Percentiles rank a stretch among this genome's conserved stretches.
Evolutionary conservation across 1,140 invertebrate genomes (phyloP).

Genomic region (Drosophila arizonae): DNA sequence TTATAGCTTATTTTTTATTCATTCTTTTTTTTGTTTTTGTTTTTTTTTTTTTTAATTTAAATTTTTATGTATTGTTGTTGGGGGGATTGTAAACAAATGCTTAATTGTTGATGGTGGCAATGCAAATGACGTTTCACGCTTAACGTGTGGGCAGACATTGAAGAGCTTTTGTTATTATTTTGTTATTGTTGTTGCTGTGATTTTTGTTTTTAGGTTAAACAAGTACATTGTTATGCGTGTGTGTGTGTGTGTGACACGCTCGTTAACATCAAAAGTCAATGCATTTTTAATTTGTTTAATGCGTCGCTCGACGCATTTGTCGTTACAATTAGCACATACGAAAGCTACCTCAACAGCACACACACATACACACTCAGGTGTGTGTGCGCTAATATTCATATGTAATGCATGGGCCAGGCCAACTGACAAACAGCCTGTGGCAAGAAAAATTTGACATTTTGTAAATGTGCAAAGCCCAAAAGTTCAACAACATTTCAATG

Average conservation of each 20-base stretch:
- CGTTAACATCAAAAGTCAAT: slow-evolving; percentile 75
- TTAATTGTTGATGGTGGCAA: slow-evolving; percentile 65
- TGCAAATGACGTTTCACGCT: slow-evolving; percentile 61
- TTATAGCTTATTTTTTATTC: slow-evolving; percentile 31
- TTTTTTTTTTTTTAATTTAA: slow-evolving; percentile 35
- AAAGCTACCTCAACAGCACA: slow-evolving; percentile 7
- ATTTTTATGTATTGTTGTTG: not conserved
- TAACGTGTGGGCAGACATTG: slow-evolving; percentile 61
- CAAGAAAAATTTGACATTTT: slow-evolving; percentile 55
- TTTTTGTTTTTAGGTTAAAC: slow-evolving; percentile 70
- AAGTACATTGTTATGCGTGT: slow-evolving; percentile 45
- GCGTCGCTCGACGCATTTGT: slow-evolving; percentile 58
- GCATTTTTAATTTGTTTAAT: slow-evolving; percentile 78
- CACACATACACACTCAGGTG: not conserved
- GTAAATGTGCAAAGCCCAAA: slow-evolving; percentile 22
- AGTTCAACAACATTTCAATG: slow-evolving; percentile 80
- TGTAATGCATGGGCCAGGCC: slow-evolving; percentile 37
- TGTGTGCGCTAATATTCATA: slow-evolving; percentile 44
- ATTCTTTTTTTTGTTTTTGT: slow-evolving; percentile 24
- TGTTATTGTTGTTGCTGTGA: slow-evolving; percentile 16
- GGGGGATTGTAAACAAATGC: slow-evolving; percentile 71
- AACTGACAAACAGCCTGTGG: slow-evolving; percentile 13
- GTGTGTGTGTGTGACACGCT: slow-evolving; percentile 37
- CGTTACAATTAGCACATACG: slow-evolving; percentile 63
- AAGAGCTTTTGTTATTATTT: slow-evolving; percentile 47